Conservation (phyloP, 2,888 invertebrate genomes). For the Empis stercorea region DNA sequence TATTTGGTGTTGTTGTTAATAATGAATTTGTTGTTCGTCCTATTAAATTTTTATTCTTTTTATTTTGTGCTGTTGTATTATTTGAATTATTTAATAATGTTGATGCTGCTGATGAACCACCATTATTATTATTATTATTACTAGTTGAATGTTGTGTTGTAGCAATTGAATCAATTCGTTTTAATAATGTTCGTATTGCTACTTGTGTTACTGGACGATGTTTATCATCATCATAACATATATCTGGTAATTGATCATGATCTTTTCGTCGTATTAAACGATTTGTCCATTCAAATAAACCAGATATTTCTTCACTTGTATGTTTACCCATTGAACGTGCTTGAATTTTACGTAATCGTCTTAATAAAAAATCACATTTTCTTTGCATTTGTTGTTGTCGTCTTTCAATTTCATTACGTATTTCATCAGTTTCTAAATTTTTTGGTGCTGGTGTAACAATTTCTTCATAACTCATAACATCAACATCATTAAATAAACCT, state of each 20-base stretch:
- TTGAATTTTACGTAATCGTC: slow-evolving; percentile 65
- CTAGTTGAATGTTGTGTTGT: slow-evolving; percentile 24
- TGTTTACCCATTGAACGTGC: slow-evolving; percentile 62
- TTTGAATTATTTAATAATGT: not conserved
- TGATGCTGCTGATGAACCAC: slow-evolving; percentile 18
- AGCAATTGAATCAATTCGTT: slow-evolving; percentile 27
- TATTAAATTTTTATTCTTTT: slow-evolving; percentile 13
- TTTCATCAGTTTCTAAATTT: slow-evolving; percentile 16
- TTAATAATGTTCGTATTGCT: slow-evolving; percentile 43
- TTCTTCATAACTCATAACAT: slow-evolving; percentile 17
- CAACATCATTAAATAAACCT: slow-evolving; percentile 15
- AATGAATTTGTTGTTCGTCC: slow-evolving; percentile 4
- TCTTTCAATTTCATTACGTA: slow-evolving; percentile 25
- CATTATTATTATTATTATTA: slow-evolving; percentile 15
- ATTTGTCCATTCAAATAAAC: slow-evolving; percentile 62
- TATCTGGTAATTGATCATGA: slow-evolving; percentile 19
- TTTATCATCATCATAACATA: slow-evolving; percentile 28
- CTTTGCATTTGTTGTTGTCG: slow-evolving; percentile 45
- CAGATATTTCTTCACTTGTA: slow-evolving; percentile 63
- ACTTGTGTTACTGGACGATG: slow-evolving; percentile 37
- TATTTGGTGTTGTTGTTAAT: not conserved
- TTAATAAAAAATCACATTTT: slow-evolving; percentile 55
- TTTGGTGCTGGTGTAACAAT: slow-evolving; percentile 7
- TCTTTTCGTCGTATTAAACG: slow-evolving; percentile 26
- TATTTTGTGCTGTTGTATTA: not conserved